Base-by-base conservation (phyloP, 2,797 vertebrate species). In the Alcedo quadribrachys region DNA sequence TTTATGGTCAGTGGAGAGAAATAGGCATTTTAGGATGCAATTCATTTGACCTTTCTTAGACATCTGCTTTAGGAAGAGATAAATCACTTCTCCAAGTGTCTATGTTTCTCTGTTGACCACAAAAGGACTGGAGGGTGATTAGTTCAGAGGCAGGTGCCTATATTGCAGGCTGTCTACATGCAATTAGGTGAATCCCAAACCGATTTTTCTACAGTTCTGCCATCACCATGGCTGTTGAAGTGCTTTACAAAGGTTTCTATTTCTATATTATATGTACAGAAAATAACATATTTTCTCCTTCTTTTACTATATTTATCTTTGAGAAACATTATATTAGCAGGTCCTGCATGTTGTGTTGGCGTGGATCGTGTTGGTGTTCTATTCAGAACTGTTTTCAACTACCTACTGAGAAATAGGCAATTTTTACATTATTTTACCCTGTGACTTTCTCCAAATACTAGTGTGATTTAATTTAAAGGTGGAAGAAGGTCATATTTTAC, bases 1-100 rank as follows among this genome's bases (percentile, higher is more conserved):
- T 90, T 87, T 75, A 87, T 87, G 71, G 84, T 75, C 66, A 85
- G 81, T 8, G 17, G 93, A 78, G 76, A 95, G 89, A 75, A 90
- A 85, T 3, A 81, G 81, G 71, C 58, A 62, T 93, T 94, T 65
- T 78, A 92, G 92, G 84, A 89, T 58, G 54, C 81, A 77, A 85
- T 92, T 77, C 79, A 55, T 95, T 93, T 94, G 86, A 92, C 92
- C 89, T 95, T 77, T 87, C 62, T 80, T 85, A 85, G 89, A 71
- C 53, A 62, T 71, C 79, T 90, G 68, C 76, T 93, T 92, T 85
- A 78, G 69, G 85, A 94, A 85, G 61, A 85, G 58, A 90, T 78
- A 90, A 94, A 95, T 95, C 84, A 62, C 50, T 68, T 30, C 17
- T 30, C 30, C 81, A 80, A 66, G 33, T 55, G 9, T 62, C 66